phyloP scores from a whole-genome alignment of 2,797 vertebrate species.

The Champsocephalus esox region DNA sequence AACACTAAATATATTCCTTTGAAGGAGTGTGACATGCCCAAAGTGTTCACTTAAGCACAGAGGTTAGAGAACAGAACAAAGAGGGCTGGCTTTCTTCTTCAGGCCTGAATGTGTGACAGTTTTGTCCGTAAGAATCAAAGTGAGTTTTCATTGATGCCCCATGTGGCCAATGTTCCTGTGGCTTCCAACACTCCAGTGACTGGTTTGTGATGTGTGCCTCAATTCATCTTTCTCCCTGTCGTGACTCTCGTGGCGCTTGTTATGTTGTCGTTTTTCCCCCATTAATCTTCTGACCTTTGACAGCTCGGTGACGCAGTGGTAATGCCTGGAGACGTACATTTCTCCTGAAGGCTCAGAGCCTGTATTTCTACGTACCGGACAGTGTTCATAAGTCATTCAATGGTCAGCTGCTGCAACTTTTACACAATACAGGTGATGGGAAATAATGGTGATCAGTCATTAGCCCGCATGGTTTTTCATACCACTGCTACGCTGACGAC shows the following conservation, averaged over 20 bases:
- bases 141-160: conserved; percentile 13
- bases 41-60: not conserved
- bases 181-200: conserved; percentile 24
- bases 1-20: too few relatives aligned
- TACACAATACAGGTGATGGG: not conserved
- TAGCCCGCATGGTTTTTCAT: too few relatives aligned
- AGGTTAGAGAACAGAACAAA: not conserved
- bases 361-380: too few relatives aligned
- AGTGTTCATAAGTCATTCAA: not conserved
- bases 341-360: conserved; percentile 38
- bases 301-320: conserved; percentile 43
- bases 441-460: not conserved
- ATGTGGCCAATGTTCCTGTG: conserved; percentile 36
- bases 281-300: conserved; percentile 59
- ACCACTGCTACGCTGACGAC: too few relatives aligned
- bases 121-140: not conserved
- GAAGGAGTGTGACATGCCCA: too few relatives aligned
- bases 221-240: conserved; percentile 29
- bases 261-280: conserved; percentile 45
- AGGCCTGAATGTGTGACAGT: not conserved
- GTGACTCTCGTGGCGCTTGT: conserved; percentile 34
- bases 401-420: not conserved
- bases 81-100: not conserved
- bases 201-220: conserved; percentile 16
- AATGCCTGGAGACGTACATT: conserved; percentile 70